Base-by-base conservation (phyloP, 2,113 vertebrate genomes). In the Tragelaphus strepsiceros region DNA sequence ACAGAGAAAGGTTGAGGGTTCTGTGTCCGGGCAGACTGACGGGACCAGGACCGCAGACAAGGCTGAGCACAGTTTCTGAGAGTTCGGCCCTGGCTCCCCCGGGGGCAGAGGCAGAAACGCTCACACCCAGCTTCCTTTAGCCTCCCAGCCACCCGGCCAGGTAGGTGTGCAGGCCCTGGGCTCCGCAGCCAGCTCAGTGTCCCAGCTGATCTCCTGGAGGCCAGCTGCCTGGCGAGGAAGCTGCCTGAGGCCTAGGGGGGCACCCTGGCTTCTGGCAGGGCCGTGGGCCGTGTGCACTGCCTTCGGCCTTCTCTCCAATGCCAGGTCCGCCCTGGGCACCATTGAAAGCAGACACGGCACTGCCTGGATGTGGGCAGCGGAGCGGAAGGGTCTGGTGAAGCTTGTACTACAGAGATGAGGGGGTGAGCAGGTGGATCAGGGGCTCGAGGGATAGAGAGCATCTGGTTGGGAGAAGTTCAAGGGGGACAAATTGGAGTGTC, bases 221-320 rank as follows among this genome's bases (percentile, higher is more conserved):
- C 51, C 46, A 32, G 26, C 32, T 3, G 19, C 64, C 67, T 46
- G 67, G 58, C 1, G 3, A 67, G 59, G 78, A 89, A 86, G 90
- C 83, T 58, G 5, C 49, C 1, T 17, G 16, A 58, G n/a, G 30
- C 61, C 21, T 1, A 1, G 43, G 53, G 35, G 53, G 62, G 7
- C 7, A 4, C 19, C 58, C 19, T 88, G 92, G 51, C 17, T 39
- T 28, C 53, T 53, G 64, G 39, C 12, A 21, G 62, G 9, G 16
- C 1, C 0, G 11, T 32, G 62, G 84, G 49, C 28, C 22, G 0
- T 64, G 43, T 46, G 17, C n/a, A 6, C n/a, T 30, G 56, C 15
- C 43, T 56, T 28, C 0, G 0, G 59, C n/a, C 17, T 49, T 56
- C 35, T 64, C 61, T 24, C 58, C 17, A 3, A 39, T 78, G n/a